These are phyloP conservation scores for Muscicapa comitata DNA, from an alignment of 2,797 vertebrate genomes.

Conservation along the genomic window DNA sequence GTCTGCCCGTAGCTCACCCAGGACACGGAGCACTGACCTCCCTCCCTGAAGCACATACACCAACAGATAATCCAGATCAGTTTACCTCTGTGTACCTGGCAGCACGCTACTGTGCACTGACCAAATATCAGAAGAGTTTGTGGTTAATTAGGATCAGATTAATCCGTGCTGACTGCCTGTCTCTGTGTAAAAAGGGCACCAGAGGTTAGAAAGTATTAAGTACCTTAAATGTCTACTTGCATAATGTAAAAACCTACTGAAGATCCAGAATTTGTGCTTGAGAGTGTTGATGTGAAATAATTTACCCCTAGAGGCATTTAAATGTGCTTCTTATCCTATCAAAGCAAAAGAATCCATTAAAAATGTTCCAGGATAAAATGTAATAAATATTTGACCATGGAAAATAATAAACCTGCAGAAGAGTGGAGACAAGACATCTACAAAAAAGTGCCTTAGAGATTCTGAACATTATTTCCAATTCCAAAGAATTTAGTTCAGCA, in stretches of 20 bases:
- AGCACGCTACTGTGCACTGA: slow-evolving; percentile 80
- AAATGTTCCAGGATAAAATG: neutral
- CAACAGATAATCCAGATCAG: slow-evolving; percentile 82
- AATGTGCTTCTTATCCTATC: neutral
- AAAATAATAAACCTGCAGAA: neutral
- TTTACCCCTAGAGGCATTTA: slow-evolving; percentile 4
- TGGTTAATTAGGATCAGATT: slow-evolving; percentile 73
- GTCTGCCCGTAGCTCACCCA: neutral
- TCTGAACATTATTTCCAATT: neutral
- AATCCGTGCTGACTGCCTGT: slow-evolving; percentile 78
- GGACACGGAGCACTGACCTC: neutral
- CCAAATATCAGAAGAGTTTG: slow-evolving; percentile 79
- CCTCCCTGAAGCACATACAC: slow-evolving; percentile 64
- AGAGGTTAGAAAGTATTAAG: slow-evolving; percentile 76
- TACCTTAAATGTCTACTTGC: slow-evolving; percentile 69
- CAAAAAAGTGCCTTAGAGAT: neutral
- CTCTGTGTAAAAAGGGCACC: slow-evolving; percentile 78
- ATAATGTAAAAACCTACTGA: slow-evolving; percentile 64
- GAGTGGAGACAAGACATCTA: neutral
- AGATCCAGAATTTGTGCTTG: slow-evolving; percentile 68
- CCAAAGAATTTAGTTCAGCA: neutral
- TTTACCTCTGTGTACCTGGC: slow-evolving; percentile 84
- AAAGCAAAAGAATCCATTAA: neutral
- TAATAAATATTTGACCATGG: neutral
- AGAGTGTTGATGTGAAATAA: slow-evolving; percentile 42